A percentile compares a stretch with the other conserved stretches of the same genome.
Evolutionary conservation across 2,113 vertebrate species (phyloP).

Genomic region (Chionis minor): DNA sequence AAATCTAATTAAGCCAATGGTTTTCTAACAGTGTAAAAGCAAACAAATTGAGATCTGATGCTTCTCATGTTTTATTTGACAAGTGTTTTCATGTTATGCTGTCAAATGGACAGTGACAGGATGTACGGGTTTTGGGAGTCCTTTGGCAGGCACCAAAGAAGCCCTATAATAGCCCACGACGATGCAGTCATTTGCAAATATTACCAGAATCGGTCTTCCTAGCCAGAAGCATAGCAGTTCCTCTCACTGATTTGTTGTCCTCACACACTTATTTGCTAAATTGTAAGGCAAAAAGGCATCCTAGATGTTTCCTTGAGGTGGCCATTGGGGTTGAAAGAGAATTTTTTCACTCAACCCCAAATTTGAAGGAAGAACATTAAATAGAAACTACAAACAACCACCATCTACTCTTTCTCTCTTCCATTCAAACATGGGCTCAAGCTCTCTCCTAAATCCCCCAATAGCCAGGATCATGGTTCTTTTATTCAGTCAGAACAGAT

Average conservation of each 20-base stretch:
- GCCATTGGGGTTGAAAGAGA: background rate
- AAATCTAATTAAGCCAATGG: background rate
- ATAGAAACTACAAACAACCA: background rate
- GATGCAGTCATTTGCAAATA: background rate
- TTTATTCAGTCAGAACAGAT: background rate
- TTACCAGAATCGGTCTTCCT: background rate
- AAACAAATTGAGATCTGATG: background rate
- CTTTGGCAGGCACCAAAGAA: constrained; percentile 33
- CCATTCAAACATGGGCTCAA: background rate
- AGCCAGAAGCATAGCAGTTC: background rate
- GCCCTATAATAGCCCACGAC: background rate
- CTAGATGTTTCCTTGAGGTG: background rate
- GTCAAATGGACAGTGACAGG: constrained; percentile 24
- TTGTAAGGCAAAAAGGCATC: background rate
- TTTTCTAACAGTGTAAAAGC: background rate
- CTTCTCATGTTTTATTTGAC: constrained; percentile 34
- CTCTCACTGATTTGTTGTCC: background rate
- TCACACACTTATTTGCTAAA: background rate
- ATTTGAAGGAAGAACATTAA: background rate
- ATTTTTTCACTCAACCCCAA: background rate
- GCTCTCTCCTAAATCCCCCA: background rate
- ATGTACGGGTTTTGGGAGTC: constrained; percentile 28
- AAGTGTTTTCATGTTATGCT: constrained; percentile 30
- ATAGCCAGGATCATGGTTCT: background rate
- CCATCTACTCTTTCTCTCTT: background rate